Evolutionary conservation across 2,888 invertebrate genomes (phyloP), one percentile per base, ranked within the genome.

Genomic region (Dimorphilus gyrociliatus): DNA sequence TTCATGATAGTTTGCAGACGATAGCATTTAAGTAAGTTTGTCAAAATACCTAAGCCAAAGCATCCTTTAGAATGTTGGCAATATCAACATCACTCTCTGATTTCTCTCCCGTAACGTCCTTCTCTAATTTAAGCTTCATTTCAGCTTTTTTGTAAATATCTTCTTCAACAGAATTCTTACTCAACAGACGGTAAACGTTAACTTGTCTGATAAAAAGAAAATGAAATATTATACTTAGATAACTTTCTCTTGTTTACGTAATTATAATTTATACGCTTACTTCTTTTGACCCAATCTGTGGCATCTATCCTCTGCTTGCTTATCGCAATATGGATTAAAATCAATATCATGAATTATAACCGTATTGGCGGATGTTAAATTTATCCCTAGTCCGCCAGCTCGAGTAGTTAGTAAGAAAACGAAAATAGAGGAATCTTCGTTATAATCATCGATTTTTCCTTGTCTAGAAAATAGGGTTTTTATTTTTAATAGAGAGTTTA

Each of bases 291-390:
- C 73, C 7, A 73, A 64, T 33, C 73, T 55, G 46, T 74, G 73
- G 48, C 71, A 76, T 53, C 78, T 69, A 66, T 94, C 92, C 60
- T 92, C 90, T 0, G 92, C 92, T 65, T 90, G 70, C 42, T 88
- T 90, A 61, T 94, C 92, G 60, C 92, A 92, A 64, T 92, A 90
- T 0, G 92, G 92, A 67, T 94, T 94, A 61, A 86, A 90, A 68
- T 94, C 94, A 29, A 92, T 84, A 55, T 94, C 94, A 60, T 94
- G 90, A 41, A 94, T 78, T 47, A 88, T 78, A 44, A 92, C 92
- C 8, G 81, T 81, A 66, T 92, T 88, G 0, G 94, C 92, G 0
- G 84, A 76, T 1, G 57, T 56, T 30, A 63, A 40, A 37, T 63
- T 63, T 40, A 63, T 63, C 13, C 62, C 57, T 19, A 56, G 37